Evolutionary conservation across 2,113 vertebrate genomes (phyloP).

Genomic region (Rhizomys pruinosus): DNA sequence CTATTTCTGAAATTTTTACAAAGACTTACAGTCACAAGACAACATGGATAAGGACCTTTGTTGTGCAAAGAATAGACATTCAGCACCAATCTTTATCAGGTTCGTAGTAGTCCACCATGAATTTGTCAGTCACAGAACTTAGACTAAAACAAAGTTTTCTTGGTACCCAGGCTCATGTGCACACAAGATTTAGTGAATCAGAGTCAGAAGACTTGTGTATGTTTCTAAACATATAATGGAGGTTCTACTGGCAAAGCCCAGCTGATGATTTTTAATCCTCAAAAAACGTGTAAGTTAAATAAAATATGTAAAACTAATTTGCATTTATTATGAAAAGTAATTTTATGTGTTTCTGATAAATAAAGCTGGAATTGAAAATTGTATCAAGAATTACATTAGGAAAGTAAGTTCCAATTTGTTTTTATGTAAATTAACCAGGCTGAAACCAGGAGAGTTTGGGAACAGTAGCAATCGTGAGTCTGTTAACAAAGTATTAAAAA

Average conservation of each 20-base stretch:
- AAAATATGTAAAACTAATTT: not conserved
- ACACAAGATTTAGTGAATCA: not conserved
- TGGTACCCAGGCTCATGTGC: not conserved
- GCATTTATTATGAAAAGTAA: slow-evolving; percentile 11
- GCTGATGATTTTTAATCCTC: not conserved
- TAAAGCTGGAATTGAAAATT: not conserved
- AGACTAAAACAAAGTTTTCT: not conserved
- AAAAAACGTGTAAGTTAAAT: not conserved
- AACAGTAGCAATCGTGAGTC: not conserved
- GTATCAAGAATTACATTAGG: slow-evolving; percentile 29
- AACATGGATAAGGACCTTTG: not conserved
- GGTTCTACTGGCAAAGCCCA: not conserved
- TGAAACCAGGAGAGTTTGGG: slow-evolving; percentile 35
- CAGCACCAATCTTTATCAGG: not conserved
- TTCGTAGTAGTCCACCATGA: not conserved
- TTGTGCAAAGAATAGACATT: not conserved
- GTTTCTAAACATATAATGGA: not conserved
- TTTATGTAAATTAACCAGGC: slow-evolving; percentile 52
- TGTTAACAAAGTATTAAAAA: slow-evolving; percentile 63
- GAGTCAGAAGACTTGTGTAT: not conserved
- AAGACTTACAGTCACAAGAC: not conserved
- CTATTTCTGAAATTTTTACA: not conserved
- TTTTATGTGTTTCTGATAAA: not conserved
- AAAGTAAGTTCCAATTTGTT: not conserved
- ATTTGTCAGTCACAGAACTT: not conserved